Conservation (phyloP, 2,888 invertebrate species). For the Stenchaetothrips biformis region DNA sequence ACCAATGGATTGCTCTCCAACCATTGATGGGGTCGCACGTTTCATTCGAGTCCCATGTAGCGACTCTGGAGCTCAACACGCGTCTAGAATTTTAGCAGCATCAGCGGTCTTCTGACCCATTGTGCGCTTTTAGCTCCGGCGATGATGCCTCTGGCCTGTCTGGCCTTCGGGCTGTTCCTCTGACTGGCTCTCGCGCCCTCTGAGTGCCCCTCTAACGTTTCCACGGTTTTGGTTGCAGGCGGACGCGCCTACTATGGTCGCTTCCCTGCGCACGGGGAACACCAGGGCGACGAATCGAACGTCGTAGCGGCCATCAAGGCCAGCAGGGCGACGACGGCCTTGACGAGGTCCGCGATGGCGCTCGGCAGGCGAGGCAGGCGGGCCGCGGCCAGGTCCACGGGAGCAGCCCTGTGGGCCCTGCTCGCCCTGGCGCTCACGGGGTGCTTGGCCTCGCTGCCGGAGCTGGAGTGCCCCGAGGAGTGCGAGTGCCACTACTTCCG, state of each 20-base stretch:
- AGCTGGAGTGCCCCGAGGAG: constrained; percentile 62
- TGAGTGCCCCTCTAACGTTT: neutral
- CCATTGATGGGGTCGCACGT: too few species aligned
- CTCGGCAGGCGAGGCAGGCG: too few species aligned
- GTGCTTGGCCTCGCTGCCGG: constrained; percentile 13
- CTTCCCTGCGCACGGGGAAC: neutral
- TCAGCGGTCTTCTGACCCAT: too few species aligned
- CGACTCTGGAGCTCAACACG: too few species aligned
- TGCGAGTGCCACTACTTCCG: constrained; percentile 72
- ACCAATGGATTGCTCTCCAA: too few species aligned
- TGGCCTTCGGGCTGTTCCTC: neutral
- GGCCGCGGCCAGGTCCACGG: neutral
- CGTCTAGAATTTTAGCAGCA: too few species aligned
- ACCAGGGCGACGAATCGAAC: neutral
- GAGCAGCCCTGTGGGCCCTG: neutral
- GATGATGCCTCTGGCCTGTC: too few species aligned
- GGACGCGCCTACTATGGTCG: neutral
- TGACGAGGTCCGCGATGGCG: too few species aligned
- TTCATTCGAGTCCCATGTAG: too few species aligned
- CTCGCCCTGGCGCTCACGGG: neutral
- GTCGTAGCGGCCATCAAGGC: too few species aligned
- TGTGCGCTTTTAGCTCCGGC: too few species aligned
- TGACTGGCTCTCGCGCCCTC: neutral
- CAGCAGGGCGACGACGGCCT: too few species aligned
- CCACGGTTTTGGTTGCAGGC: neutral